These are phyloP conservation scores for Cossypha polioptera DNA, from an alignment of 2,797 vertebrate species.

Conservation along the genomic window DNA sequence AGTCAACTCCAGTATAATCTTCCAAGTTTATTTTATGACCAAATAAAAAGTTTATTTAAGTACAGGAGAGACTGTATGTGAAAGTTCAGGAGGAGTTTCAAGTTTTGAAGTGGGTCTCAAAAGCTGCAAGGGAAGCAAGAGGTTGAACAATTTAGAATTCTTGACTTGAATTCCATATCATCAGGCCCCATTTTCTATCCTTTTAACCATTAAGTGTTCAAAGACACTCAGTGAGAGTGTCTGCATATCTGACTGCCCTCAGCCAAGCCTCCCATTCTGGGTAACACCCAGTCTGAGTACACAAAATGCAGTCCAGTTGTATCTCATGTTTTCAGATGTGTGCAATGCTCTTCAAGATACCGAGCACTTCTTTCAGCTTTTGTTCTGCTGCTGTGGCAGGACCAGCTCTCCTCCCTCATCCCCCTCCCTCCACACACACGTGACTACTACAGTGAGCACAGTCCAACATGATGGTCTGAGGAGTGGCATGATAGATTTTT, in stretches of 20 bases:
- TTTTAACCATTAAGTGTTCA: background rate
- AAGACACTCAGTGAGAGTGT: background rate
- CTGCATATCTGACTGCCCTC: background rate
- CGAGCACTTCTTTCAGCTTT: background rate
- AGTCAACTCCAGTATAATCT: background rate
- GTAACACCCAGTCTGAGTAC: background rate
- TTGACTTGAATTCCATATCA: background rate
- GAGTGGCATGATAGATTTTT: background rate
- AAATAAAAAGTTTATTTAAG: constrained; percentile 3
- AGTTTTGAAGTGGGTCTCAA: background rate
- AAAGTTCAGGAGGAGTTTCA: background rate
- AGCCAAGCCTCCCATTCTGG: background rate
- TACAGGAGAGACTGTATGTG: background rate
- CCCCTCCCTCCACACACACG: accelerated
- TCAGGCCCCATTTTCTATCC: background rate
- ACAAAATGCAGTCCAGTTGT: background rate
- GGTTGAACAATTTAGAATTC: background rate
- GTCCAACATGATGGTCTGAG: background rate
- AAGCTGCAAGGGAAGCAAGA: background rate
- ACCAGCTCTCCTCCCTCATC: background rate
- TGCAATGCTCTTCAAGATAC: background rate
- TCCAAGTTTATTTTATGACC: background rate
- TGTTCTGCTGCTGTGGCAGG: background rate
- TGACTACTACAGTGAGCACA: background rate
- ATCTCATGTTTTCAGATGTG: background rate